A percentile compares a stretch with the other conserved stretches of the same genome.
Conservation (phyloP, 2,888 invertebrate genomes). For the Nymphalis urticae region DNA sequence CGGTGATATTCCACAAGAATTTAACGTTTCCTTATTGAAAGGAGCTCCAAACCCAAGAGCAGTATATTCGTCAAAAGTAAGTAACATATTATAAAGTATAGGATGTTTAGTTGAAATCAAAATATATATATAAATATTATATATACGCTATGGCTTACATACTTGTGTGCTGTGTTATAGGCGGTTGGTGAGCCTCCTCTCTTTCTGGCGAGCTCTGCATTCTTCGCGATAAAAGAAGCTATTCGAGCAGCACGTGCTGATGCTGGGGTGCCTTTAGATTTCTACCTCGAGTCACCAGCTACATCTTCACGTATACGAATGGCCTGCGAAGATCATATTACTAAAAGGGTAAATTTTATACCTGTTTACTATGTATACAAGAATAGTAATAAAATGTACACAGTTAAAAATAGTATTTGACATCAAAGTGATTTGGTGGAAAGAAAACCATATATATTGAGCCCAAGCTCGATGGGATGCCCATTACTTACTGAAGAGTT, state of each 20-base stretch:
- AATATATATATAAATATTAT: no score
- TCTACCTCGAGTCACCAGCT: constrained; percentile 90
- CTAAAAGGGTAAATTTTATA: constrained; percentile 83
- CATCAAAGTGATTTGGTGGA: no score
- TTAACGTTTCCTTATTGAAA: constrained; percentile 95
- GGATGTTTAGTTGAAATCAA: no score
- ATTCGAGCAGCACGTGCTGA: constrained; percentile 89
- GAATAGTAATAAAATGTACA: no score
- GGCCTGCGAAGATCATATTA: constrained; percentile 93
- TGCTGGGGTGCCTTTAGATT: constrained; percentile 82
- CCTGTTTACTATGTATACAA: background rate
- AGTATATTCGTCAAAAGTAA: constrained; percentile 96
- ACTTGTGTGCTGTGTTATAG: constrained; percentile 69
- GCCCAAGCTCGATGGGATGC: no score
- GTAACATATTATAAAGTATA: background rate
- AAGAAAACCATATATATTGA: no score
- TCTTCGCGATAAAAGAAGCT: constrained; percentile 95
- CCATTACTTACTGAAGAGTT: no score
- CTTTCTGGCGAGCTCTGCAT: constrained; percentile 92
- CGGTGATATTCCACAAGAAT: constrained; percentile 93
- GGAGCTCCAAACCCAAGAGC: constrained; percentile 95
- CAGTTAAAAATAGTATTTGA: no score
- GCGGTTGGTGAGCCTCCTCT: constrained; percentile 98
- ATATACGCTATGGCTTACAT: background rate
- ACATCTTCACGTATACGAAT: constrained; percentile 94